A percentile compares a stretch with the other conserved stretches of the same genome.
Conservation (phyloP, 1,140 invertebrate species). For the Drosophila erecta region DNA sequence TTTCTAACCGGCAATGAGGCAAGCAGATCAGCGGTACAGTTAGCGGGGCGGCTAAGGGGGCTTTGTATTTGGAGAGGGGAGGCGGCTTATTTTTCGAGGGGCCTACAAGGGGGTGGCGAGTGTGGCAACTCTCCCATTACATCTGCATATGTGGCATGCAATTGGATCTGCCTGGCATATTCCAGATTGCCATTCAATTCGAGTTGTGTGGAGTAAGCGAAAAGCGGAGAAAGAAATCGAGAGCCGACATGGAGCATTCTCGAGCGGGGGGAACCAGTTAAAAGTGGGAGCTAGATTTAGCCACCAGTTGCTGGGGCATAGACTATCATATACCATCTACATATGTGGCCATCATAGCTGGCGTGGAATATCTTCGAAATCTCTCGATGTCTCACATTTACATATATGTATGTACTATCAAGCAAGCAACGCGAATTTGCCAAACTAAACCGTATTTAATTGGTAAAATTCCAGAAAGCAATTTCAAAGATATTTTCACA, state of each 20-base stretch:
- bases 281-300: background rate
- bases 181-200: slow-evolving; percentile 33
- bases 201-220: slow-evolving; percentile 16
- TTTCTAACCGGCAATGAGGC: slow-evolving; percentile 65
- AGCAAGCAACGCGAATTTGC: no score
- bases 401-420: no score
- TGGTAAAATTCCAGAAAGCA: no score
- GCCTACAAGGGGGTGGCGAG: slow-evolving; percentile 2
- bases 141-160: slow-evolving; percentile 52
- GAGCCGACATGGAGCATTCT: slow-evolving; percentile 2
- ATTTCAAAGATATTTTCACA: no score
- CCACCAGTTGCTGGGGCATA: background rate
- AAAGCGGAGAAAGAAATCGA: slow-evolving; percentile 15
- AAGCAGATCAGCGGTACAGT: slow-evolving; percentile 38
- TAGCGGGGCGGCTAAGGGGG: slow-evolving; percentile 6
- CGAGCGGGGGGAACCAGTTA: background rate
- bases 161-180: slow-evolving; percentile 43
- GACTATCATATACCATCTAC: no score
- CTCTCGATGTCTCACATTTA: no score
- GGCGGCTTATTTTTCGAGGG: no score
- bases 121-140: slow-evolving; percentile 36
- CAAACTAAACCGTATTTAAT: no score
- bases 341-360: background rate
- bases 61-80: background rate
- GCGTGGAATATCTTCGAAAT: background rate